Evolutionary conservation across 2,888 invertebrate genomes (phyloP).

Genomic region (Desoria tigrina): DNA sequence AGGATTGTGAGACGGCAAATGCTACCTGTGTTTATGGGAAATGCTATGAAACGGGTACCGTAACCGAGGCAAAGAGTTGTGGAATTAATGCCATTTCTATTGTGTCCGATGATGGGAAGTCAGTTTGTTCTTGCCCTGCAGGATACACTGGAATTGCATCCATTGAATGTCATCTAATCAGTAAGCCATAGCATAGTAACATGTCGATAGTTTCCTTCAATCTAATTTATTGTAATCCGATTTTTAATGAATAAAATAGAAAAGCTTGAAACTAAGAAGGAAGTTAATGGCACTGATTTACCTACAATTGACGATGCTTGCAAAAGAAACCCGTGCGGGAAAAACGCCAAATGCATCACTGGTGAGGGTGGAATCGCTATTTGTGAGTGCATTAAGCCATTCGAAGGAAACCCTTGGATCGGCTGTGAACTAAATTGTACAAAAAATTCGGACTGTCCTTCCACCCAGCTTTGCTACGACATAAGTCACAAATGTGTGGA

Average conservation of each 20-base stretch:
- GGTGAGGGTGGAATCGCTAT: slow-evolving; percentile 34
- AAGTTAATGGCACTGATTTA: slow-evolving; percentile 6
- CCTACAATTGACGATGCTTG: not conserved
- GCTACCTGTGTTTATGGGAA: slow-evolving; percentile 20
- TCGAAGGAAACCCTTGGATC: slow-evolving; percentile 43
- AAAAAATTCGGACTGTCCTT: slow-evolving; percentile 40
- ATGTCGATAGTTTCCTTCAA: too few species aligned
- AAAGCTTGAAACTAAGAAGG: slow-evolving; percentile 13
- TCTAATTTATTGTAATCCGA: not conserved
- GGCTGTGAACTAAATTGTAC: slow-evolving; percentile 44
- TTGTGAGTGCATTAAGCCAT: slow-evolving; percentile 43
- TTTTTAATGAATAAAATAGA: slow-evolving; percentile 22
- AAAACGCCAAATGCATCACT: slow-evolving; percentile 27
- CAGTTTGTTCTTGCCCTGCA: slow-evolving; percentile 31
- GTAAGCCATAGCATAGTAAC: slow-evolving; percentile 3
- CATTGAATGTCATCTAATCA: slow-evolving; percentile 38
- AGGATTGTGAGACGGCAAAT: slow-evolving; percentile 18
- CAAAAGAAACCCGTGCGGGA: slow-evolving; percentile 9
- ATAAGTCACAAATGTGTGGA: slow-evolving; percentile 41
- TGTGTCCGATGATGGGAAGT: slow-evolving; percentile 30
- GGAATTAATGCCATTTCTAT: slow-evolving; percentile 38
- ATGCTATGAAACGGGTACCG: slow-evolving; percentile 4
- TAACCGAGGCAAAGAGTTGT: slow-evolving; percentile 15
- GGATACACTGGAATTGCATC: slow-evolving; percentile 35
- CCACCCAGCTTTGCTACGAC: slow-evolving; percentile 34